Base-by-base conservation (phyloP, 1,140 invertebrate genomes). In the Drosophila kanapiae region DNA sequence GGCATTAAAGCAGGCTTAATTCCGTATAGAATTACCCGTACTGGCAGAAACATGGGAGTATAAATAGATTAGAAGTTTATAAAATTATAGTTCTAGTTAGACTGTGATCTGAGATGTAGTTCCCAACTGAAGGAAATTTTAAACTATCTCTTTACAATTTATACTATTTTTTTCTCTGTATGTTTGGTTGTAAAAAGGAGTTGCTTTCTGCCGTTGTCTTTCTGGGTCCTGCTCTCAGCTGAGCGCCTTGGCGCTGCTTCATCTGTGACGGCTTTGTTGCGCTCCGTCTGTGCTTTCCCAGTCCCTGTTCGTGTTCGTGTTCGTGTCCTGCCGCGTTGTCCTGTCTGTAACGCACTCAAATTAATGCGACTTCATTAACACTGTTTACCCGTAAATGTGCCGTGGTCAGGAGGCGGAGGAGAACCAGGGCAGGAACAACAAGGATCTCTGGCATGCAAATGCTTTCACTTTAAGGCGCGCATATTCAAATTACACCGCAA, bases 341-440 rank as follows among this genome's bases (percentile, higher is more conserved):
- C 64, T 82, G 72, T 31, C 18, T 48, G 61, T 83, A 86, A 86
- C 80, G 85, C 85, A 84, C 85, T 84, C 68, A 87, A 90, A 87
- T 90, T 90, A 87, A 87, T 87, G 84, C 85, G 84, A 87, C 84
- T 87, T 87, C 85, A 90, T 87, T 87, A 90, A 90, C 84, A 90
- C 78, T 87, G 85, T 87, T 87, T 87, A 90, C 85, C 64, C 77
- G 80, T 78, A 80, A 88, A 88, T 78, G 80, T 76, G 75, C 51
- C 69, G 64, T 67, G 61, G 64, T 61, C 68, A 67, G 65, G 65
- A 60, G 59, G 37, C n/a, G 27, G 23, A 16, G 33, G 54, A 33
- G 51, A 51, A 64, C 48, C 13, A 14, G 14, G n/a, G 3, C 6
- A 0, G 9, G 23, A 10, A 16, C 23, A 33, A n/a, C 8, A 0